These are phyloP conservation scores for Chymomyza caudatula DNA, from an alignment of 2,888 invertebrate genomes.

Conservation along the genomic window DNA sequence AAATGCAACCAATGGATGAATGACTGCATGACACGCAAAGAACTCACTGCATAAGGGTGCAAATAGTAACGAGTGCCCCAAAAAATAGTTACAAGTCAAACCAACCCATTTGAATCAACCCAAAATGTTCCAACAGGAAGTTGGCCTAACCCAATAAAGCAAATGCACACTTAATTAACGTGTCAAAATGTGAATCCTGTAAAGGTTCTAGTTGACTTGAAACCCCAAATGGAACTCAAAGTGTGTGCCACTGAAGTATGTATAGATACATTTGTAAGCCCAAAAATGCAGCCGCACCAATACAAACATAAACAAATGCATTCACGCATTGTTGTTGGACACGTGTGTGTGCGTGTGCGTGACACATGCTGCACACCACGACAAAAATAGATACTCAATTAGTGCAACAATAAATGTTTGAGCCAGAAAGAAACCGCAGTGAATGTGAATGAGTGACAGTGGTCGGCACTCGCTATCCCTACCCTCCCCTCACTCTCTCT, in stretches of 20 bases:
- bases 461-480: too few relatives aligned
- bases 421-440: neutral
- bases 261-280: neutral
- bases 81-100: neutral
- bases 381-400: conserved; percentile 65
- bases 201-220: neutral
- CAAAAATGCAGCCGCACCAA: conserved; percentile 10
- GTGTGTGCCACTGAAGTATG: neutral
- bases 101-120: neutral
- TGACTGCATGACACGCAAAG: neutral
- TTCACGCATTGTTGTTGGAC: neutral
- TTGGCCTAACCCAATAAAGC: conserved; percentile 5
- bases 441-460: neutral
- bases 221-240: neutral
- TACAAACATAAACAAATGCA: conserved; percentile 27
- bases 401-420: conserved; percentile 56
- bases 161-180: conserved; percentile 39
- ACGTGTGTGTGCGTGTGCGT: neutral
- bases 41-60: neutral
- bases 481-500: neutral
- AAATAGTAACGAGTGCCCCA: neutral
- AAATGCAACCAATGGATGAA: neutral
- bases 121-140: conserved; percentile 27
- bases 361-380: conserved; percentile 30
- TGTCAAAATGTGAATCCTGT: conserved; percentile 1